Evolutionary conservation across 2,797 vertebrate species (phyloP).

Genomic region (Limosa lapponica): DNA sequence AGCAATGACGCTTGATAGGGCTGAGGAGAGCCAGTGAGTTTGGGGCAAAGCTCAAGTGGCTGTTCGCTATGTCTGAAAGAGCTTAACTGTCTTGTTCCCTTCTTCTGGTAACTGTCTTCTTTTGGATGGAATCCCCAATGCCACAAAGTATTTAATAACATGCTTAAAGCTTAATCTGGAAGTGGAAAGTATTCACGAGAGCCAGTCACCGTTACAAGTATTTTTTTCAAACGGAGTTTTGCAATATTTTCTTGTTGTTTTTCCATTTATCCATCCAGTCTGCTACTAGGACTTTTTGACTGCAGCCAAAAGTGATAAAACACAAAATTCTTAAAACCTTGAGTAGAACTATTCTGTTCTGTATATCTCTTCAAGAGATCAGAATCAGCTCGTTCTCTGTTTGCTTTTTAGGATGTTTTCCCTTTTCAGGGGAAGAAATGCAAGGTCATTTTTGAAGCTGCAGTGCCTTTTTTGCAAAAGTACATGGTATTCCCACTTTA

Average conservation of each 20-base stretch:
- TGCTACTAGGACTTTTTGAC: neutral
- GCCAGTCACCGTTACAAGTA: neutral
- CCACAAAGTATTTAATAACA: constrained; percentile 20
- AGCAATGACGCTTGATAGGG: neutral
- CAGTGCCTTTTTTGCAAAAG: neutral
- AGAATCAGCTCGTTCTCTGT: neutral
- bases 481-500: neutral
- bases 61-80: neutral
- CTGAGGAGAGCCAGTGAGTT: neutral
- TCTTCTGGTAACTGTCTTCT: constrained; percentile 26
- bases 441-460: neutral
- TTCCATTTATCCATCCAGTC: neutral
- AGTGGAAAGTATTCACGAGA: constrained; percentile 4
- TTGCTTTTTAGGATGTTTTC: neutral
- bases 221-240: neutral
- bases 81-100: neutral
- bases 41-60: neutral
- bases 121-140: neutral
- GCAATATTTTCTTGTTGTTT: constrained; percentile 10
- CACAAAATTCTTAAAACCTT: neutral
- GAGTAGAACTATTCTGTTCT: neutral
- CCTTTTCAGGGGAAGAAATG: neutral
- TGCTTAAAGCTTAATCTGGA: constrained; percentile 36
- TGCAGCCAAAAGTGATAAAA: constrained; percentile 15
- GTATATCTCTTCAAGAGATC: neutral